These are phyloP conservation scores for Sebastes fasciatus DNA, from an alignment of 2,113 vertebrate species.

Conservation along the genomic window DNA sequence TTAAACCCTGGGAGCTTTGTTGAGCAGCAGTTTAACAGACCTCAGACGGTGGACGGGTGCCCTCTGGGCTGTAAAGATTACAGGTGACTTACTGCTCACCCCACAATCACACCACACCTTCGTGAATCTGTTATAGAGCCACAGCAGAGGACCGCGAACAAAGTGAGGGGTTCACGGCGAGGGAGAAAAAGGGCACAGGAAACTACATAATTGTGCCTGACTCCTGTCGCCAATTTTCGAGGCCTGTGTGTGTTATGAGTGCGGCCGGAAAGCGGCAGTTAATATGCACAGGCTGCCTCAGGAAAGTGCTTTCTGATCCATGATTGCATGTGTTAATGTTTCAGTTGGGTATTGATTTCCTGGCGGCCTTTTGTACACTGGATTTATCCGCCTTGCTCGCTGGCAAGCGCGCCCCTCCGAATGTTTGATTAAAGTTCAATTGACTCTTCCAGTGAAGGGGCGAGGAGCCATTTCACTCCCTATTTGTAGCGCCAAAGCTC, in stretches of 20 bases:
- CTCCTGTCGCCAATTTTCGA: constrained; percentile 73
- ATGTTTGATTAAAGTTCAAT: constrained; percentile 97
- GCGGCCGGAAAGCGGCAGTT: constrained; percentile 83
- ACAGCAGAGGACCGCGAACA: constrained; percentile 32
- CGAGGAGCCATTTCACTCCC: constrained; percentile 85
- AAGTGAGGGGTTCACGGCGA: constrained; percentile 48
- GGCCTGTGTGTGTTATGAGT: constrained; percentile 79
- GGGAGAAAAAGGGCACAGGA: constrained; percentile 43
- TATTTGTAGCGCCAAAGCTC: constrained; percentile 87
- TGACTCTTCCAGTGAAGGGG: constrained; percentile 87
- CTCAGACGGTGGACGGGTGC: constrained; percentile 65
- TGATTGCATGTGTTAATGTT: constrained; percentile 93
- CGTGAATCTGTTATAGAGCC: constrained; percentile 51
- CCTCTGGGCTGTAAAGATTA: constrained; percentile 77
- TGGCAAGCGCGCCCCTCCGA: constrained; percentile 82
- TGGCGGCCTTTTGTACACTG: constrained; percentile 89
- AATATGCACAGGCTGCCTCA: constrained; percentile 89
- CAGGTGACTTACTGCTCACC: constrained; percentile 77
- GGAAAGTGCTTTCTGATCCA: constrained; percentile 90
- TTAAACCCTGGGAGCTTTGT: constrained; percentile 77
- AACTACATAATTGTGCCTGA: constrained; percentile 69
- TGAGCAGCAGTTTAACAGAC: constrained; percentile 76
- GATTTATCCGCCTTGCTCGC: constrained; percentile 86
- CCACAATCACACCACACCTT: constrained; percentile 53
- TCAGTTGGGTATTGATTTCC: constrained; percentile 95